Evolutionary conservation across 2,113 vertebrate species (phyloP), one percentile per base, ranked within the genome.

Genomic region (Danio rerio): DNA sequence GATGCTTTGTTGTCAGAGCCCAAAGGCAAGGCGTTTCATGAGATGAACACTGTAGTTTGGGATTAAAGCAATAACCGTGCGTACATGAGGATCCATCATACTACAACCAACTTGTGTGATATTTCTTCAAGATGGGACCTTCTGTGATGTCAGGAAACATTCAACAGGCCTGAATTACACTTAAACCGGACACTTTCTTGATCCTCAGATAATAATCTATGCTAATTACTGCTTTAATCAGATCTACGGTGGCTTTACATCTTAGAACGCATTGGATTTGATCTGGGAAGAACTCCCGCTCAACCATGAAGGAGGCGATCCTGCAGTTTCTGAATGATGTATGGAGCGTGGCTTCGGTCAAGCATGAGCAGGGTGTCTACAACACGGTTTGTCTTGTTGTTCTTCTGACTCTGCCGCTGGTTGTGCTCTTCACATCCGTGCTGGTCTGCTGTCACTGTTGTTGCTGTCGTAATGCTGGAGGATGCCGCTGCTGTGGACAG

Each of bases 381-480:
- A 99, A 98, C 93, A 97, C 95, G 0, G 59, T 97, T 73, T 99
- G 97, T 90, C 91, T 99, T 80, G 95, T 86, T 0, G 90, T 99
- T 49, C 89, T 99, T 5, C 43, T 98, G 61, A 92, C 91, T 0
- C 91, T 99, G 0, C 97, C 98, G 0, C 21, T 96, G 0, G 20
- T 99, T 0, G 92, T 98, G 52, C 61, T 96, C 77, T 59, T 96
- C 0, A 91, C 91, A 0, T 86, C 92, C 3, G 10, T 97, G 31
- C 92, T 95, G 83, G 89, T 98, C 81, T 98, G 97, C 77, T 99
- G 97, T 88, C 96, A 98, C 80, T 97, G 94, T 89, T 99, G 97
- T 91, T 97, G 94, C 91, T 96, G 94, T 73, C 87, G 90, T 66
- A 88, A 45, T 83, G 87, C 81, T 65, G 63, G 82, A 86, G 80